These are phyloP conservation scores for Craseonycteris thonglongyai DNA, from an alignment of 2,113 vertebrate species.

Conservation along the genomic window DNA sequence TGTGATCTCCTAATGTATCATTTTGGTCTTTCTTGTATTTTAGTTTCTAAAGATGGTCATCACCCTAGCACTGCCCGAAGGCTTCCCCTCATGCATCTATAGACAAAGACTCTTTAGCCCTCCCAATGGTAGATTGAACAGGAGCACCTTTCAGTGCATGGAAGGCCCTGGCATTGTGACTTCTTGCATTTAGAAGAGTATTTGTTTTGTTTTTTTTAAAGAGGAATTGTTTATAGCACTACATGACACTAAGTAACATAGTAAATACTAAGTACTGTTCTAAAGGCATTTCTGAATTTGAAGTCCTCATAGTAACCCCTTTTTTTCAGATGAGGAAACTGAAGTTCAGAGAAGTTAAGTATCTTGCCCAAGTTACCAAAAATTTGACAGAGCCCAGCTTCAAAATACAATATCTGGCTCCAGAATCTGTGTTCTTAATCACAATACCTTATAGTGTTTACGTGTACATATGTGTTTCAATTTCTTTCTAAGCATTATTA, in stretches of 20 bases:
- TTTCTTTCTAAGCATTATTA: neutral
- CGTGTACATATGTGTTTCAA: neutral
- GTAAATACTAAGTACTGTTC: neutral
- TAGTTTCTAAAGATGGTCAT: neutral
- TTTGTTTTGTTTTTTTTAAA: neutral
- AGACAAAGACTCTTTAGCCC: neutral
- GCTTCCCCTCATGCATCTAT: neutral
- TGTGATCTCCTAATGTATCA: neutral
- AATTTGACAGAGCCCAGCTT: neutral
- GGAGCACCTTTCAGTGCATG: neutral
- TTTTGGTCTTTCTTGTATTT: neutral
- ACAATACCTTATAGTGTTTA: neutral
- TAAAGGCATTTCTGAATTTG: neutral
- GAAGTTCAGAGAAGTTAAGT: neutral
- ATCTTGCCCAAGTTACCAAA: neutral
- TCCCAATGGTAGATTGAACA: neutral
- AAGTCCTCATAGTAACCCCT: neutral
- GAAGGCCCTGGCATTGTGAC: neutral
- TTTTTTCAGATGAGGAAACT: neutral
- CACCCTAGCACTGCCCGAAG: neutral
- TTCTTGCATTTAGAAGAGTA: neutral
- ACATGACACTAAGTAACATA: neutral
- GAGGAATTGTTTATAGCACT: neutral
- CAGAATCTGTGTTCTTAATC: neutral
- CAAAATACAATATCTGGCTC: neutral